Base-by-base conservation (phyloP, 2,888 invertebrate genomes). In the Amphipoea oculea region DNA sequence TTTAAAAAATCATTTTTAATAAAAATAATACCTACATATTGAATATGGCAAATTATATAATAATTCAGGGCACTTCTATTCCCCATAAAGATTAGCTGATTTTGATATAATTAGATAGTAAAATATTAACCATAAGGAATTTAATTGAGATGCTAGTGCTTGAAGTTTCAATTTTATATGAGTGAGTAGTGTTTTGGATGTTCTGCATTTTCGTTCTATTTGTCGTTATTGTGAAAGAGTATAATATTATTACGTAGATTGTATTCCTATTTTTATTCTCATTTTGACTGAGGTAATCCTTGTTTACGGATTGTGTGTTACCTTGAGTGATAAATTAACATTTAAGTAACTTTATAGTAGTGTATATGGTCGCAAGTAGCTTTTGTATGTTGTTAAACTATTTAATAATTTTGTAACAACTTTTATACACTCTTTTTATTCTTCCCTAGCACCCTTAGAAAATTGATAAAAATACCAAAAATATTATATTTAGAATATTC, bases 361-460 rank as follows among this genome's bases (percentile, higher is more conserved):
- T 91, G 90, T 93, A 93, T 93, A 94, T 91, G 90, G 90, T 93
- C 91, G 95, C 92, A 87, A 92, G 96, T 97, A 97, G 97, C 96
- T 97, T 97, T 97, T 97, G 96, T 97, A 97, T 96, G 94, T 95
- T 96, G 96, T 96, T 96, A 95, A 95, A 95, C 95, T 96, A 95
- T 95, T 95, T 94, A 94, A 95, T 94, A 95, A 94, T 96, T 96
- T 96, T 96, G 93, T 96, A 96, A 93, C 91, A 95, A 96, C 94
- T 97, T 97, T 97, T 96, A 96, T 97, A 97, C 97, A 96, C 96
- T 96, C 95, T 94, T 96, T 96, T 97, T 96, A 96, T 94, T 95
- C 96, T 96, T 96, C 96, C 96, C 95, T 95, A 96, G 96, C 97
- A 97, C 96, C 95, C 94, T 94, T 96, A 96, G 94, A 82, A 90